Evolutionary conservation across 2,888 invertebrate genomes (phyloP), one percentile per base, ranked within the genome.

Genomic region (Hololepta plana): DNA sequence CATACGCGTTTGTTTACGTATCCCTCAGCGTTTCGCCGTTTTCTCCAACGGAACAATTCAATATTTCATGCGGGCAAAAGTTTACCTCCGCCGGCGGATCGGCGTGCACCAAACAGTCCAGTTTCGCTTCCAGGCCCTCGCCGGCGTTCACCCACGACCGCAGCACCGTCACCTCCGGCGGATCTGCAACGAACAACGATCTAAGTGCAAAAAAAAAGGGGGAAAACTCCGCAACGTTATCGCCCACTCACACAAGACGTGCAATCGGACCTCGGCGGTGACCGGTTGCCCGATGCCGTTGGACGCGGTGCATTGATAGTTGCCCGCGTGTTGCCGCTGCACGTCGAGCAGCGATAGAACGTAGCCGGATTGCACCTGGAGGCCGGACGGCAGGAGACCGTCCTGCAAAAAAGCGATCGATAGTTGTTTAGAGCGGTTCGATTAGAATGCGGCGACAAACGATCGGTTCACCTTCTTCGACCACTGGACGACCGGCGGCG

Each of bases 121-220:
- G 47, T 42, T 64, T 65, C 11, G 67, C 63, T 42, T 68, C 67
- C 37, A 67, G 57, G 22, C 67, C 67, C 48, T 68, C 69, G 2
- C 64, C 62, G 8, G 67, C 62, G 45, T 68, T 68, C 12, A 67
- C 62, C 67, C 68, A 68, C 6, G 63, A 60, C 36, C 62, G 56
- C 35, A 67, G 56, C 11, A 66, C 66, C 25, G 60, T 65, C 32
- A 70, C 67, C 55, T 70, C 69, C 4, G 70, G 70, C 4, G 68
- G 67, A 50, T 67, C 68, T 69, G 41, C 11, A 49, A 44, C 19
- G 34, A 16, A n/a, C n/a, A n/a, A n/a, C n/a, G n/a, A n/a, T n/a
- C n/a, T n/a, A n/a, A n/a, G n/a, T n/a, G 11, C 5, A 20, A 20
- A 20, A 25, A 3, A 11, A 10, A 32, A n/a, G n/a, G n/a, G 9